Conservation (phyloP, 2,113 vertebrate genomes). For the Microcebus murinus region DNA sequence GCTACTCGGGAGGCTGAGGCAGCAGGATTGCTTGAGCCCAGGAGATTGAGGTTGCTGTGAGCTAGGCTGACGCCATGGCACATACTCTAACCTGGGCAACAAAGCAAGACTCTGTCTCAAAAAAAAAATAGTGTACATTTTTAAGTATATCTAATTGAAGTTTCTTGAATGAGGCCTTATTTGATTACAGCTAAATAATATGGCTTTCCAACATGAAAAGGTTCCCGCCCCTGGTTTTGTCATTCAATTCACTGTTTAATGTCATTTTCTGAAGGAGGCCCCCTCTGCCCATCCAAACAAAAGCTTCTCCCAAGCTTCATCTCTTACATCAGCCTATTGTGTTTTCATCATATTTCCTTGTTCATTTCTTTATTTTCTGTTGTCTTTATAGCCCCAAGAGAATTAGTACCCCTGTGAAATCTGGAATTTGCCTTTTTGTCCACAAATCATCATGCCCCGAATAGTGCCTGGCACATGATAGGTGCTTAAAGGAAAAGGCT, state of each 20-base stretch:
- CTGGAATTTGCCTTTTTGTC: neutral
- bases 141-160: no score
- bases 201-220: no score
- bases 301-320: neutral
- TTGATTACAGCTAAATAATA: no score
- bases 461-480: neutral
- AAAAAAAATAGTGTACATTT: no score
- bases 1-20: no score
- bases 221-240: neutral
- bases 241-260: neutral
- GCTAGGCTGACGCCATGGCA: no score
- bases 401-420: neutral
- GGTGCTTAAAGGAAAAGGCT: neutral
- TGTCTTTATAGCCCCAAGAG: neutral
- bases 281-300: neutral
- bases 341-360: neutral
- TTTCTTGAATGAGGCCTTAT: no score
- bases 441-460: neutral
- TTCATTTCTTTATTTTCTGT: neutral
- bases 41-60: no score
- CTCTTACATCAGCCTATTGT: neutral
- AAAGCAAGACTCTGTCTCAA: no score
- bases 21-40: no score
- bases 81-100: no score
- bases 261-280: neutral